Conservation (phyloP, 2,113 vertebrate species). For the Emydocephalus ijimae region DNA sequence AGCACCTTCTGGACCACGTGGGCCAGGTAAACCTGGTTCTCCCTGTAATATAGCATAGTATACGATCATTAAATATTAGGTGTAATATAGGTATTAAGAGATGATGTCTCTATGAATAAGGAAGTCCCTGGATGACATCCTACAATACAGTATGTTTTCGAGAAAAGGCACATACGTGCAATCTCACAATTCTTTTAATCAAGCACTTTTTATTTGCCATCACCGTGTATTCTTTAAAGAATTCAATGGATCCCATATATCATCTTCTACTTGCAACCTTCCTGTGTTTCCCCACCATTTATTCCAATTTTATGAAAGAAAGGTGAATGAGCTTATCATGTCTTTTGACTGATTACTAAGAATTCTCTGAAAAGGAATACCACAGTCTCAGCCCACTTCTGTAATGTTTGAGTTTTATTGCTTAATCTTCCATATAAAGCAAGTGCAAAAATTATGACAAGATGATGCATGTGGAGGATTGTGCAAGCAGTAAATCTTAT, state of each 20-base stretch:
- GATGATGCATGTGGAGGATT: neutral
- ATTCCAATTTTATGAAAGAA: neutral
- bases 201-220: neutral
- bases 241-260: neutral
- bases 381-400: neutral
- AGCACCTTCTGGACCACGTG: conserved; percentile 79
- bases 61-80: neutral
- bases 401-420: neutral
- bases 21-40: conserved; percentile 78
- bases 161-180: neutral
- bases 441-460: neutral
- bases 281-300: neutral
- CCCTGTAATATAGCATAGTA: conserved; percentile 64
- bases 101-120: neutral
- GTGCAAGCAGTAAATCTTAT: neutral
- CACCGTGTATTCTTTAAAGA: neutral
- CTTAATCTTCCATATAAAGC: neutral
- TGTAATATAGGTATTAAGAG: too few species aligned
- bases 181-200: neutral
- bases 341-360: neutral
- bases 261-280: neutral
- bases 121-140: neutral
- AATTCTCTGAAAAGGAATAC: neutral
- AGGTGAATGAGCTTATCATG: neutral
- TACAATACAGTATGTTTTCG: neutral